A percentile compares a stretch with the other conserved stretches of the same genome.
Conservation (phyloP, 2,113 vertebrate genomes). For the Bombycilla garrulus region DNA sequence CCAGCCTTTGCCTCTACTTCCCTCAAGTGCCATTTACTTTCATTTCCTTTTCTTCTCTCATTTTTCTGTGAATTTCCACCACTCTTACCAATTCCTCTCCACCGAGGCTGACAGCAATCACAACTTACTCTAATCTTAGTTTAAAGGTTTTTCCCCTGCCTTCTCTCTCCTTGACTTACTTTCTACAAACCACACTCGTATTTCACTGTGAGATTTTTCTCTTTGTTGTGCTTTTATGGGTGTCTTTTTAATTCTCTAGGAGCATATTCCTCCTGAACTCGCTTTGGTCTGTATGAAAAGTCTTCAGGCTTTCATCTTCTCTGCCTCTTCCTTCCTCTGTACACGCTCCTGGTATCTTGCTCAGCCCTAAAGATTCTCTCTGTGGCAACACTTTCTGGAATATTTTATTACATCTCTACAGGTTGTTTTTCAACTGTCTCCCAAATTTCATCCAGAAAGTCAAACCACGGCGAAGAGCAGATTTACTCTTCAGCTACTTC, state of each 20-base stretch:
- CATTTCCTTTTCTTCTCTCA: neutral
- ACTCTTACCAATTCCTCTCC: neutral
- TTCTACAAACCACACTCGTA: neutral
- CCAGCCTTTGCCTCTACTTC: neutral
- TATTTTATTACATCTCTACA: neutral
- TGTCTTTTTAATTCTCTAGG: conserved; percentile 38
- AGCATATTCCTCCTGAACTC: conserved; percentile 12
- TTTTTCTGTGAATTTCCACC: neutral
- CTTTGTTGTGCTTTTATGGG: neutral
- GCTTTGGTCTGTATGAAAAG: conserved; percentile 17
- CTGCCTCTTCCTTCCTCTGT: neutral
- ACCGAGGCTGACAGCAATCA: neutral
- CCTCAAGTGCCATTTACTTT: neutral
- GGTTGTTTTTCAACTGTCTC: neutral
- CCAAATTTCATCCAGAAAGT: neutral
- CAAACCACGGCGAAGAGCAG: neutral
- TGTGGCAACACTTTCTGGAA: neutral
- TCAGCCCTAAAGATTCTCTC: neutral
- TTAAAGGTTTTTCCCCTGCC: conserved; percentile 15
- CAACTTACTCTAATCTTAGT: neutral
- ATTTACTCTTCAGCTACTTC: neutral
- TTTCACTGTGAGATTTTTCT: neutral
- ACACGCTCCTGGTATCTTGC: neutral
- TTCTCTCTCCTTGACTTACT: conserved; percentile 15
- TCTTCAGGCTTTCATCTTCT: conserved; percentile 27